Evolutionary conservation across 1,140 invertebrate species (phyloP).

Genomic region (Trialeurodes vaporariorum): DNA sequence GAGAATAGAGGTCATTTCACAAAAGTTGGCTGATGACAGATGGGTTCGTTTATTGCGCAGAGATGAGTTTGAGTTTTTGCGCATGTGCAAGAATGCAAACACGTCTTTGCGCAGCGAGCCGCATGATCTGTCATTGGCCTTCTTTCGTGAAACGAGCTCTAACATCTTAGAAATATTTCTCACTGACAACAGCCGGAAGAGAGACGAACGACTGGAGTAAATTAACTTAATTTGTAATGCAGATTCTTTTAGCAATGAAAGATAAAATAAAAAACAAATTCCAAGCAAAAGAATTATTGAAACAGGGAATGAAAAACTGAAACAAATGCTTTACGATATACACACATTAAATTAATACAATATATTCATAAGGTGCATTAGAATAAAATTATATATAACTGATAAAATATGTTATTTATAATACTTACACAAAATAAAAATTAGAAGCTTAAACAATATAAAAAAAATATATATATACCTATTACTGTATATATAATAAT

Average conservation of each 20-base stretch:
- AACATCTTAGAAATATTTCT: too few species aligned
- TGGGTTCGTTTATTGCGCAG: too few species aligned
- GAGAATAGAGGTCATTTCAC: too few species aligned
- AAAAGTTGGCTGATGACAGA: too few species aligned
- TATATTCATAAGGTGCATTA: not conserved
- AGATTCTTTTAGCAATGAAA: not conserved
- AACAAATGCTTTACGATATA: not conserved
- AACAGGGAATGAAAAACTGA: not conserved
- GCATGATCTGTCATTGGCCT: too few species aligned
- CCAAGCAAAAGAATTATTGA: not conserved
- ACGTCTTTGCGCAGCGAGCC: too few species aligned
- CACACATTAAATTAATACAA: not conserved
- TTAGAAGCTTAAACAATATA: not conserved
- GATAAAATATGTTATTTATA: not conserved
- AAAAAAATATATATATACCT: not conserved
- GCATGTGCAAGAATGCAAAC: too few species aligned
- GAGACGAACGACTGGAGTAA: not conserved
- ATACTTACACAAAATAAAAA: slow-evolving; percentile 1
- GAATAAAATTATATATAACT: not conserved
- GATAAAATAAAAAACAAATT: not conserved
- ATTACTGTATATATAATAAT: not conserved
- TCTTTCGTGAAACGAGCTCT: too few species aligned
- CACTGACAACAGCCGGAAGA: too few species aligned
- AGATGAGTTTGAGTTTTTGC: too few species aligned
- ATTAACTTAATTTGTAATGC: not conserved